phyloP scores from a whole-genome alignment of 2,113 vertebrate species.

The Formicarius rufipectus region DNA sequence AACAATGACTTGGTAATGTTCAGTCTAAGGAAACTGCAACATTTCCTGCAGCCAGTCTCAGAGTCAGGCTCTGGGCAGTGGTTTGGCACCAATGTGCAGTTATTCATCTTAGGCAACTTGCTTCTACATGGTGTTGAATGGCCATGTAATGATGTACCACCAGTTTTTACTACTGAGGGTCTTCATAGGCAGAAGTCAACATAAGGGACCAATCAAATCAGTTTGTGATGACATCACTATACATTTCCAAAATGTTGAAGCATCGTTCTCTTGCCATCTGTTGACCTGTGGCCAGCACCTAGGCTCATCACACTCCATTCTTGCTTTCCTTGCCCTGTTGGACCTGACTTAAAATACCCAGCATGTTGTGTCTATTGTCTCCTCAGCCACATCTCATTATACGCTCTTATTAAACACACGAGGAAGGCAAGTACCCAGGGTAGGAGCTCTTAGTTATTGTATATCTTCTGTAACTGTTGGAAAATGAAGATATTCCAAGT shows the following conservation, averaged over 20 bases:
- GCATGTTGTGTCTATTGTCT: background rate
- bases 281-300: background rate
- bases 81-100: background rate
- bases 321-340: background rate
- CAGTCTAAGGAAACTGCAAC: background rate
- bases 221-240: no score
- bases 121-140: background rate
- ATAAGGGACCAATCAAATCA: background rate
- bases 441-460: background rate
- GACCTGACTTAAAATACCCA: background rate
- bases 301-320: background rate
- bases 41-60: background rate
- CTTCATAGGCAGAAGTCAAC: background rate
- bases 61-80: background rate
- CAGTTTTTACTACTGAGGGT: background rate
- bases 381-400: background rate
- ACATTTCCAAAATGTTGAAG: background rate
- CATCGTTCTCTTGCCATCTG: background rate
- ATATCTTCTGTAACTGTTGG: background rate
- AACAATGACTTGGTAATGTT: accelerated
- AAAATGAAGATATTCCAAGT: background rate
- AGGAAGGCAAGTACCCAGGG: background rate
- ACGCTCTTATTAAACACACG: background rate
- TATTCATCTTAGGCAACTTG: background rate
- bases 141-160: background rate